phyloP scores from a whole-genome alignment of 2,797 vertebrate species.

The Cyclura pinguis region DNA sequence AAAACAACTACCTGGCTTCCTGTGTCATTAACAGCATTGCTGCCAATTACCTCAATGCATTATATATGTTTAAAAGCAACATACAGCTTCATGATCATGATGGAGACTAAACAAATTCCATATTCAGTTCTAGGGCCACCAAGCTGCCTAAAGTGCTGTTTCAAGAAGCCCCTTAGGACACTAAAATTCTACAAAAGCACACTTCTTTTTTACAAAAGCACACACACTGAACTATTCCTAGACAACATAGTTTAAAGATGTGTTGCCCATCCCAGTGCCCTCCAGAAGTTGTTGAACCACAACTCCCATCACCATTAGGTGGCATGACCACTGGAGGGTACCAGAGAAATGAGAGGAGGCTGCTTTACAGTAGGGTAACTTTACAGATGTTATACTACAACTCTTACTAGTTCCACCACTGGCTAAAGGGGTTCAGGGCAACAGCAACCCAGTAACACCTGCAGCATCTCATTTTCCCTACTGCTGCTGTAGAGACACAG shows the following conservation, averaged over 20 bases:
- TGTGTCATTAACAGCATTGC: background rate
- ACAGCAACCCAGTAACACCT: background rate
- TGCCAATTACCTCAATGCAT: background rate
- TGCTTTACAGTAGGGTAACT: no score
- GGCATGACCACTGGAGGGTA: background rate
- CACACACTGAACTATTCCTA: background rate
- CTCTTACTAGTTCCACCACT: background rate
- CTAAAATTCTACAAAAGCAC: background rate
- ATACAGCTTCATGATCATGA: background rate
- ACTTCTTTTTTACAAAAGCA: background rate
- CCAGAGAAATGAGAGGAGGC: no score
- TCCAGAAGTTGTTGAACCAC: background rate
- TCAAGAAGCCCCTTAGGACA: background rate
- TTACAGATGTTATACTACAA: background rate
- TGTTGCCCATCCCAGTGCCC: background rate
- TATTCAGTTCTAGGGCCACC: background rate
- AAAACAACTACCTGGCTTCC: background rate
- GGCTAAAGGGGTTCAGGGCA: background rate
- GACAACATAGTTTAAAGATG: background rate
- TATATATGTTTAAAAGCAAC: background rate
- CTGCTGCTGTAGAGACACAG: background rate
- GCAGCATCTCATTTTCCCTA: background rate
- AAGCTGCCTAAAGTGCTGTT: background rate
- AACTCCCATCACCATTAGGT: background rate
- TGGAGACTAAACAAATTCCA: background rate